phyloP scores from a whole-genome alignment of 2,113 vertebrate genomes.

The Merops nubicus region DNA sequence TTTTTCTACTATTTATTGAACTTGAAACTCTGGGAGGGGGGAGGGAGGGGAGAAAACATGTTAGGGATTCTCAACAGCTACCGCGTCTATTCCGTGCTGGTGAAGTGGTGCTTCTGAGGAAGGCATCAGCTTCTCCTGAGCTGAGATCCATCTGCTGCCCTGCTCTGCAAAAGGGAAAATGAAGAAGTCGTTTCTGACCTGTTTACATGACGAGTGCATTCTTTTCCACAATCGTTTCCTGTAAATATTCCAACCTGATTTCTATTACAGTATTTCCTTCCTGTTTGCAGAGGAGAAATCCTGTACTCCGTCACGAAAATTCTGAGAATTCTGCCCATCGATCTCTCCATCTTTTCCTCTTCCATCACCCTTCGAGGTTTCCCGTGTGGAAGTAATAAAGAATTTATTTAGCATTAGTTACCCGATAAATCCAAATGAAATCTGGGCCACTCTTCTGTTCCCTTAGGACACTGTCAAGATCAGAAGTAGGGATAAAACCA shows the following conservation, averaged over 20 bases:
- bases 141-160: constrained; percentile 36
- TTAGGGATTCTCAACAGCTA: not conserved
- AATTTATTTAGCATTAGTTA: constrained; percentile 20
- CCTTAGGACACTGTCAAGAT: not conserved
- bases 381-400: constrained; percentile 27
- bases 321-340: constrained; percentile 11
- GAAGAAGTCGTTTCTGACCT: constrained; percentile 67
- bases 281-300: constrained; percentile 35
- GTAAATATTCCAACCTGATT: constrained; percentile 31
- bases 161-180: constrained; percentile 57
- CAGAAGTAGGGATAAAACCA: constrained; percentile 44
- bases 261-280: constrained; percentile 46
- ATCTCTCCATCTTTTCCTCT: not conserved
- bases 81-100: constrained; percentile 39
- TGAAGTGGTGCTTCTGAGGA: constrained; percentile 55
- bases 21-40: constrained; percentile 67
- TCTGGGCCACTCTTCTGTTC: constrained; percentile 40
- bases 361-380: not conserved
- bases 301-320: not conserved
- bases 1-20: constrained; percentile 99
- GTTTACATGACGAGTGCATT: constrained; percentile 60
- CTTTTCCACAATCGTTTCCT: constrained; percentile 40
- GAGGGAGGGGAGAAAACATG: constrained; percentile 39
- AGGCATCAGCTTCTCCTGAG: constrained; percentile 38
- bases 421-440: constrained; percentile 1